Conservation (phyloP, 2,113 vertebrate genomes). For the human (Homo sapiens) region GRCh38 chr3:79426001-79426500, state of each 20-base stretch:
- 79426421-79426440: no score
- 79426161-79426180: background rate
- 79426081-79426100: background rate
- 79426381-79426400: no score
- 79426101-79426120: background rate
- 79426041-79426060: background rate
- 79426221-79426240: background rate
- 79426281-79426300: background rate
- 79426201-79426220: background rate
- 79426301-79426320: background rate
- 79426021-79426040: background rate
- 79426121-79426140: background rate
- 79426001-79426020: background rate
- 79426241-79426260: background rate
- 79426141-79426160: background rate
- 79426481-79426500: no score
- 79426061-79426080: background rate
- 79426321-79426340: background rate
- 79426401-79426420: no score
- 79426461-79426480: no score
- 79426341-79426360: background rate
- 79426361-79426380: no score
- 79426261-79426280: background rate
- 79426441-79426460: no score
- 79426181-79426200: background rate